These are phyloP conservation scores for Aporophyla nigra DNA, from an alignment of 2,888 invertebrate species.

Conservation along the genomic window DNA sequence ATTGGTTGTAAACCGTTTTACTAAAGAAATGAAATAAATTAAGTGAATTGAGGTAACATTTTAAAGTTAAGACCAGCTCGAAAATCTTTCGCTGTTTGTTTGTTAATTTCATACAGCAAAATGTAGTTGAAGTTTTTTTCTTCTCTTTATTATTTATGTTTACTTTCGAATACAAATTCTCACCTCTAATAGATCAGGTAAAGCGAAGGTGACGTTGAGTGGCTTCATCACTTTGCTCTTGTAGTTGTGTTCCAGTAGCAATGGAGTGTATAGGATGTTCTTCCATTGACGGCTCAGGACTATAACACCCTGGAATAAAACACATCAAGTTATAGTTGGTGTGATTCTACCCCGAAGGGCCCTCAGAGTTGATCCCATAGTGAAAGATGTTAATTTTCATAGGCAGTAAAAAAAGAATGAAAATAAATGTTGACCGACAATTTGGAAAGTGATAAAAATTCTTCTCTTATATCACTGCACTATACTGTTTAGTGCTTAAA, in stretches of 20 bases:
- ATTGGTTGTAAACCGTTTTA: too few relatives aligned
- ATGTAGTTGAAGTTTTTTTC: neutral
- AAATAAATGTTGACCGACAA: too few relatives aligned
- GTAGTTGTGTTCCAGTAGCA: slow-evolving; percentile 96
- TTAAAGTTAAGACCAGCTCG: neutral
- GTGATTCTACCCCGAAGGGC: neutral
- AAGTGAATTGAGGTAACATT: neutral
- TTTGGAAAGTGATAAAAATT: too few relatives aligned
- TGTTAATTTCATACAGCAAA: neutral
- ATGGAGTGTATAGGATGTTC: slow-evolving; percentile 97
- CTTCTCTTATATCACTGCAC: too few relatives aligned
- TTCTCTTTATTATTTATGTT: neutral
- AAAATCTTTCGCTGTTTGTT: neutral
- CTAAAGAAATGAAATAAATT: too few relatives aligned
- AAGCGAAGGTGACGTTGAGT: slow-evolving; percentile 96
- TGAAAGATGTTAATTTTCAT: too few relatives aligned
- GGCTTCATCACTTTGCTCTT: slow-evolving; percentile 95
- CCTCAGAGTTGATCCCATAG: too few relatives aligned
- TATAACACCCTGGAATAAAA: slow-evolving; percentile 94
- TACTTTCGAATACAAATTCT: slow-evolving; percentile 39
- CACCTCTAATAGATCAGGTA: slow-evolving; percentile 96
- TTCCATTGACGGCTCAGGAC: slow-evolving; percentile 99
- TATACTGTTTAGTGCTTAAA: too few relatives aligned
- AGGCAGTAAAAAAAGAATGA: too few relatives aligned
- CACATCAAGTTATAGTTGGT: neutral